Base-by-base conservation (phyloP, 2,113 vertebrate species). In the Erpornis zantholeuca region DNA sequence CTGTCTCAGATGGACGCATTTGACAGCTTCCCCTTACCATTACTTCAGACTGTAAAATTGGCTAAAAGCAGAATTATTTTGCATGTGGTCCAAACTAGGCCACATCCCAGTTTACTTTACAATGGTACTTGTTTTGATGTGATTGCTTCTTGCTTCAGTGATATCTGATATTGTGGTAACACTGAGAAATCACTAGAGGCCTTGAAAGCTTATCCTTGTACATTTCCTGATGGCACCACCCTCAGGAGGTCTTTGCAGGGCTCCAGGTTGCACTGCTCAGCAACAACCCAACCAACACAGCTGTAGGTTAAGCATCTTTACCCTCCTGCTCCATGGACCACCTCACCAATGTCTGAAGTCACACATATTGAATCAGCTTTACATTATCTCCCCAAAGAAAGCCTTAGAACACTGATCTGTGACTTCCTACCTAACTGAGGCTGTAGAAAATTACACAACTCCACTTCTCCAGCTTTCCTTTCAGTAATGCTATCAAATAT, bases 121-220 rank as follows among this genome's bases (percentile, higher is more conserved):
- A 53, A 15, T 12, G 24, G n/a, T 9, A 12, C 14, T 64, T 2
- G 14, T 61, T 81, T 44, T 2, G 2, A 9, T 19, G 14, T 0
- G 2, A 56, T 17, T 45, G 28, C 22, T 89, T 82, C 77, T 86
- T 47, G 47, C 17, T 81, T 27, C 38, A 17, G 56, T 28, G 52
- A 8, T 35, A 52, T 40, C 64, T 59, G 69, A 52, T 75, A 28
- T 2, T 79, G 47, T 12, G 33, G 15, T 50, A 53, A 31, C 27
- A 21, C 31, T 50, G 28, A 82, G 63, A 72, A 94, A 85, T 44
- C 73, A 45, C n/a, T 24, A 25, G 23, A 68, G 27, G 18, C 12
- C 57, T 56, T 36, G 25, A n/a, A 16, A 53, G 16, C 27, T 79
- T 85, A 25, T 64, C 42, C 57, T 71, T 49, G 9, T 3, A n/a